These are phyloP conservation scores for Eumacrocentrus americanus DNA, from an alignment of 2,888 invertebrate genomes.

Conservation along the genomic window DNA sequence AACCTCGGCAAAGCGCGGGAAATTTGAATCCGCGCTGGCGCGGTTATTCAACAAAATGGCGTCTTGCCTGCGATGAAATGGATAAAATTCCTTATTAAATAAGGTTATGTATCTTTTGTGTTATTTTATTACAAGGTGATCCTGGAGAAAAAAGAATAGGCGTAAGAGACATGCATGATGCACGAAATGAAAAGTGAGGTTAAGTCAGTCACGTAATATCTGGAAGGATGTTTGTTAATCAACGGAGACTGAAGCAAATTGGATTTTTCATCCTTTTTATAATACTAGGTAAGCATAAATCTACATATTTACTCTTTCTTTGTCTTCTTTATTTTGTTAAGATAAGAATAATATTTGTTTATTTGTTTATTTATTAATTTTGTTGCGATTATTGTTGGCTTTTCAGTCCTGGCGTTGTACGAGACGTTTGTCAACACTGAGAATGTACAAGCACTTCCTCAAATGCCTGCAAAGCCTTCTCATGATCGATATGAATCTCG, in stretches of 20 bases:
- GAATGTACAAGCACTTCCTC: constrained; percentile 38
- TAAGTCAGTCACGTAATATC: constrained; percentile 1
- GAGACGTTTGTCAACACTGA: constrained; percentile 58
- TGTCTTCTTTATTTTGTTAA: too few species aligned
- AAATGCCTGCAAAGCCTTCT: neutral
- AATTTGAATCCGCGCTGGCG: neutral
- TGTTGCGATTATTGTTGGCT: too few species aligned
- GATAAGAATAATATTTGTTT: too few species aligned
- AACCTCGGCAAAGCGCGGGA: too few species aligned
- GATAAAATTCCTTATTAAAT: too few species aligned
- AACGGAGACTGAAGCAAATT: constrained; percentile 57
- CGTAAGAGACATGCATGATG: neutral
- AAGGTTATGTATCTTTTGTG: constrained; percentile 4
- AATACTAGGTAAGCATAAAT: constrained; percentile 50
- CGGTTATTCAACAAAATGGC: neutral
- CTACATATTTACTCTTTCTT: neutral
- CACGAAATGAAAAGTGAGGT: neutral
- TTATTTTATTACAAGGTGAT: neutral
- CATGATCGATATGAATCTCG: constrained; percentile 18
- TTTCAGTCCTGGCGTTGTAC: constrained; percentile 61
- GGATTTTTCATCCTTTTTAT: constrained; percentile 51
- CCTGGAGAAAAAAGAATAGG: neutral
- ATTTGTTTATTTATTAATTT: too few species aligned
- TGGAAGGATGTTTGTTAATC: constrained; percentile 50
- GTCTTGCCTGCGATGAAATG: too few species aligned